phyloP scores from a whole-genome alignment of 2,113 vertebrate genomes.

The Ancistrus triradiatus region DNA sequence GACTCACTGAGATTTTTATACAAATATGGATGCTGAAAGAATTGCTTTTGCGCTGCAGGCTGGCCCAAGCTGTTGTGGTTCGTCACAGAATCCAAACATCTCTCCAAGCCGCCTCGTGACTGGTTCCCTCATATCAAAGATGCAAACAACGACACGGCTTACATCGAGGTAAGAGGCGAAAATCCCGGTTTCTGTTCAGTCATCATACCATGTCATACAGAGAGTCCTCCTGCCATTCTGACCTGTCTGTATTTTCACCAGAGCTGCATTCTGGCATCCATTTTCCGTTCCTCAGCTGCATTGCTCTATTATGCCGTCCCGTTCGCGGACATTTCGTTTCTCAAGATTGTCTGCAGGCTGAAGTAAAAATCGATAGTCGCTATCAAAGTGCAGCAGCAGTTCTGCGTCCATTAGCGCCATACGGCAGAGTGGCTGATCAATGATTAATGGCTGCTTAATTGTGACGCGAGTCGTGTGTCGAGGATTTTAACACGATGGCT shows the following conservation, averaged over 20 bases:
- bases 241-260: neutral
- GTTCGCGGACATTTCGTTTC: conserved; percentile 10
- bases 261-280: too few species aligned
- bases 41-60: conserved; percentile 59
- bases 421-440: conserved; percentile 28
- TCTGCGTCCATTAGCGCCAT: conserved; percentile 36
- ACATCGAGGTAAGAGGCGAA: conserved; percentile 84
- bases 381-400: conserved; percentile 7
- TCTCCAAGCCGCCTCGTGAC: conserved; percentile 93
- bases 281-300: neutral
- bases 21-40: neutral
- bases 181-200: too few species aligned
- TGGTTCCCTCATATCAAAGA: conserved; percentile 99
- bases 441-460: conserved; percentile 39
- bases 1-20: too few species aligned
- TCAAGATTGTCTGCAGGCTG: neutral
- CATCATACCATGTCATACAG: too few species aligned
- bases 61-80: conserved; percentile 98
- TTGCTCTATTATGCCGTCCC: conserved; percentile 18
- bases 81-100: conserved; percentile 95
- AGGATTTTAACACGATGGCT: conserved; percentile 8
- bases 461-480: conserved; percentile 3
- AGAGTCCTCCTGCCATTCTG: neutral
- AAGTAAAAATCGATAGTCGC: conserved; percentile 30
- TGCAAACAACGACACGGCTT: conserved; percentile 96